These are phyloP conservation scores for Chaetodon auriga DNA, from an alignment of 2,113 vertebrate genomes.

Conservation along the genomic window DNA sequence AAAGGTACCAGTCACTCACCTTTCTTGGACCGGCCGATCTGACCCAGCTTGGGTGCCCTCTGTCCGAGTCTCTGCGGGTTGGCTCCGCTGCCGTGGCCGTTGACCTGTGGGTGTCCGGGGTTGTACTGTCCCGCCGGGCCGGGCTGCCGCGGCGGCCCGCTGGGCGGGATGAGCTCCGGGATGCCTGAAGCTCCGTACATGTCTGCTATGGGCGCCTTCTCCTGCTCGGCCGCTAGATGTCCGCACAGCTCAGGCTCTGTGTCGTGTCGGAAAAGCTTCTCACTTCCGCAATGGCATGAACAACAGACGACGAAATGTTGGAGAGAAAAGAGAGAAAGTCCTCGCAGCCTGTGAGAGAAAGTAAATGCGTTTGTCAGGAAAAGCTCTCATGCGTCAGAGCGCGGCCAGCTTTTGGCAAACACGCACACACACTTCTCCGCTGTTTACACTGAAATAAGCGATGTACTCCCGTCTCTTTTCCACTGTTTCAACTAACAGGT, in stretches of 20 bases:
- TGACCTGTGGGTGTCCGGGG: conserved; percentile 74
- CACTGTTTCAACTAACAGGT: conserved; percentile 35
- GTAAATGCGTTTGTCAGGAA: conserved; percentile 42
- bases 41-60: conserved; percentile 85
- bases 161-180: conserved; percentile 81
- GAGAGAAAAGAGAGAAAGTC: conserved; percentile 15
- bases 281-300: conserved; percentile 77
- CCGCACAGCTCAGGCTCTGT: conserved; percentile 44
- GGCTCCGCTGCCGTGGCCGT: conserved; percentile 47
- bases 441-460: conserved; percentile 37
- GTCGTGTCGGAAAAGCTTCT: conserved; percentile 36
- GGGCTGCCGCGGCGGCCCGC: conserved; percentile 75
- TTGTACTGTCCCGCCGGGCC: conserved; percentile 75
- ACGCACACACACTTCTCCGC: conserved; percentile 36
- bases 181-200: conserved; percentile 86
- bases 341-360: conserved; percentile 48
- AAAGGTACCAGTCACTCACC: conserved; percentile 64
- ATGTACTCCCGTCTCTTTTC: not conserved
- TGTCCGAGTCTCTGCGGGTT: conserved; percentile 80
- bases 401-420: not conserved
- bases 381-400: not conserved
- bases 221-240: conserved; percentile 68
- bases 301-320: conserved; percentile 13
- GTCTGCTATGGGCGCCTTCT: conserved; percentile 31
- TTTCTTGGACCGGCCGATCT: conserved; percentile 86